phyloP scores from a whole-genome alignment of 2,888 invertebrate genomes.

The Limnephilus lunatus region DNA sequence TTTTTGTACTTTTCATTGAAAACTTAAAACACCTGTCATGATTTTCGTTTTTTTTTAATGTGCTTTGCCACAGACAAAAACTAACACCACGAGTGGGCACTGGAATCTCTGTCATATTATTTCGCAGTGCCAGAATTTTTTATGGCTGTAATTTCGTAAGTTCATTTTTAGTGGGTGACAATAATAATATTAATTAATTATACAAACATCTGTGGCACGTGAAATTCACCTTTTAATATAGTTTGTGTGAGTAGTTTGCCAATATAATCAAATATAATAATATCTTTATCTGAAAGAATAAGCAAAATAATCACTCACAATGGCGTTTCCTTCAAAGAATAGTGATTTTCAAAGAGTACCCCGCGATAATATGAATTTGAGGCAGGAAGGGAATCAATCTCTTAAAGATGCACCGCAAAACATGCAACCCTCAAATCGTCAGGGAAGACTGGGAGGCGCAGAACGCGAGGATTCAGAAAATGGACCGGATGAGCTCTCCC shows the following conservation, averaged over 20 bases:
- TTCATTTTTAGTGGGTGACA: neutral
- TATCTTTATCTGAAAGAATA: neutral
- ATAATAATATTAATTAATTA: neutral
- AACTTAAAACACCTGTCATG: neutral
- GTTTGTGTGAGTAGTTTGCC: neutral
- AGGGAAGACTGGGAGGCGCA: slow-evolving; percentile 69
- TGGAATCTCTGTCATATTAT: slow-evolving; percentile 41
- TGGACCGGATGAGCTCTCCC: slow-evolving; percentile 69
- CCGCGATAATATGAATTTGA: slow-evolving; percentile 52
- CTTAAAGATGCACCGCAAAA: slow-evolving; percentile 74
- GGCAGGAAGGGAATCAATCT: slow-evolving; percentile 54
- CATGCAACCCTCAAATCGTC: slow-evolving; percentile 76
- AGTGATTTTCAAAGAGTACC: slow-evolving; percentile 52
- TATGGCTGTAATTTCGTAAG: neutral
- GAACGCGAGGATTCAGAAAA: slow-evolving; percentile 70
- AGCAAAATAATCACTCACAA: slow-evolving; percentile 12
- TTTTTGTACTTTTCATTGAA: no score
- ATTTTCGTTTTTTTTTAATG: neutral
- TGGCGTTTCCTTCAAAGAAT: slow-evolving; percentile 58
- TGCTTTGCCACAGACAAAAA: neutral
- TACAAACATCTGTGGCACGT: neutral
- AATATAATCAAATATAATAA: neutral
- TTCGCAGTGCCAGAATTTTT: neutral
- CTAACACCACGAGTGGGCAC: slow-evolving; percentile 28
- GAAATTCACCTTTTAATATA: neutral